These are phyloP conservation scores for Gulo gulo DNA, from an alignment of 2,113 vertebrate species.

Conservation along the genomic window DNA sequence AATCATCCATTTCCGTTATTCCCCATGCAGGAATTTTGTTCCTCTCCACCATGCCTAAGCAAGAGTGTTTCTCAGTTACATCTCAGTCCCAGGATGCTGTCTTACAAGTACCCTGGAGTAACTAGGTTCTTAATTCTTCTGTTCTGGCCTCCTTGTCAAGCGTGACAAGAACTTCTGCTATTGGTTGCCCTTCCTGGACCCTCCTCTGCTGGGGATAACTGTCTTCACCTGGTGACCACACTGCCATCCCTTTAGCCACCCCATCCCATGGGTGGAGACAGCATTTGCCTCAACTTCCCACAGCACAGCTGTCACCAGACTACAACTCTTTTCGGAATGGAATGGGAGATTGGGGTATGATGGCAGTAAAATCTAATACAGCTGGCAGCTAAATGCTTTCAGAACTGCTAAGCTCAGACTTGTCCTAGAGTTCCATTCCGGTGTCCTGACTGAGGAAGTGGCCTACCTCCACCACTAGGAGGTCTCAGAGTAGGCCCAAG, in stretches of 20 bases:
- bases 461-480: background rate
- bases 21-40: background rate
- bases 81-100: background rate
- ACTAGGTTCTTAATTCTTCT: background rate
- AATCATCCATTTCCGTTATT: background rate
- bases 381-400: background rate
- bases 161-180: background rate
- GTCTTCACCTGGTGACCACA: background rate
- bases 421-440: background rate
- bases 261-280: rapidly evolving
- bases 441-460: background rate
- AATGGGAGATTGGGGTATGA: background rate
- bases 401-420: background rate
- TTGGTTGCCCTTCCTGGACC: background rate
- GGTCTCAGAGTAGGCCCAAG: background rate
- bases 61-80: background rate
- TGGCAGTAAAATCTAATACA: background rate
- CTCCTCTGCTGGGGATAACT: background rate
- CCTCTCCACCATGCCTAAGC: background rate
- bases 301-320: background rate
- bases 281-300: background rate
- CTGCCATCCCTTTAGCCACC: background rate
- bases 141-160: background rate
- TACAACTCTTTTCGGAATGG: background rate
- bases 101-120: background rate